A percentile compares a stretch with the other conserved stretches of the same genome.
phyloP scores from a whole-genome alignment of 2,797 vertebrate species.

The Epinephelus coioides region DNA sequence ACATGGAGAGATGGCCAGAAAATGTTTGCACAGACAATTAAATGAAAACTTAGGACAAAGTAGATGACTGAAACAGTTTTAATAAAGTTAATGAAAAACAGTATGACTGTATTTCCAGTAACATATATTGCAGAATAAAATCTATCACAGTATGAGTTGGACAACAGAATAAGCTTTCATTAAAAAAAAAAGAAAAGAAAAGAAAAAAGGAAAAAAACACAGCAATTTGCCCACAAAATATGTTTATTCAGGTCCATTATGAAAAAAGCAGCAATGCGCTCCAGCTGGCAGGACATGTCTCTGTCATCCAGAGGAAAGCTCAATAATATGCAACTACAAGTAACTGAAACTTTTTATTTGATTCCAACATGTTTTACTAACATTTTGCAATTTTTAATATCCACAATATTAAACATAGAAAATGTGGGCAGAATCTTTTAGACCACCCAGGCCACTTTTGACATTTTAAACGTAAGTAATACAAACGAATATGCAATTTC shows the following conservation, averaged over 20 bases:
- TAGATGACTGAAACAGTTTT: constrained; percentile 4
- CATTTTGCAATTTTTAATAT: constrained; percentile 18
- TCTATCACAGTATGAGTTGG: background rate
- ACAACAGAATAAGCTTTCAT: constrained; percentile 13
- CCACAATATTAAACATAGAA: background rate
- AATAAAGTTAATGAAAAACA: constrained; percentile 14
- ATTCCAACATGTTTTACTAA: constrained; percentile 30
- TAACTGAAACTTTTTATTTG: constrained; percentile 31
- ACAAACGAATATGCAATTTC: no score
- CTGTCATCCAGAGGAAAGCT: background rate
- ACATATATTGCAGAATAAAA: constrained; percentile 6
- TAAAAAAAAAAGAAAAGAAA: constrained; percentile 11
- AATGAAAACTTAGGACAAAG: constrained; percentile 22
- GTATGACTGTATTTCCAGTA: background rate
- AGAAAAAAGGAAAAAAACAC: no score
- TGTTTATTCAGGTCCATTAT: constrained; percentile 32
- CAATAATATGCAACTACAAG: constrained; percentile 3
- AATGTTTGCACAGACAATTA: constrained; percentile 15
- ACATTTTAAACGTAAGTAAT: no score
- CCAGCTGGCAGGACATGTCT: constrained; percentile 25
- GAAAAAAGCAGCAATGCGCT: constrained; percentile 37
- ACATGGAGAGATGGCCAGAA: constrained; percentile 11
- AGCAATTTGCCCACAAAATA: constrained; percentile 3
- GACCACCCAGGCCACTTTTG: no score
- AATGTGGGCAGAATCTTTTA: no score